phyloP scores from a whole-genome alignment of 1,140 invertebrate species.

The Euglossa dilemma region DNA sequence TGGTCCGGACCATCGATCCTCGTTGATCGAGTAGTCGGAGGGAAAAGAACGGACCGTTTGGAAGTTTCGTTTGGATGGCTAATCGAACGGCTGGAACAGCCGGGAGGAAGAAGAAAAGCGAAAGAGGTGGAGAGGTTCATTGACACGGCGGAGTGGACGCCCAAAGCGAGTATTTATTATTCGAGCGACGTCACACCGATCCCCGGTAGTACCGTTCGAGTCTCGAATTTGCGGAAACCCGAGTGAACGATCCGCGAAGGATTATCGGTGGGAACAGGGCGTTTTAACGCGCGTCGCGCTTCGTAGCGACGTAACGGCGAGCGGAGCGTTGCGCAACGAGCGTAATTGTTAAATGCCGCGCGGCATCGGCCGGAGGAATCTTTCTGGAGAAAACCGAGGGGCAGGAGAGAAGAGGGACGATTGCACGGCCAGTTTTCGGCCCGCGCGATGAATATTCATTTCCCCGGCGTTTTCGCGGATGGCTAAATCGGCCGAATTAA shows the following conservation, averaged over 20 bases:
- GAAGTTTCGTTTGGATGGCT: too few relatives aligned
- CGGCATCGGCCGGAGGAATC: not conserved
- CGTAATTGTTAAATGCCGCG: not conserved
- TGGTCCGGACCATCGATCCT: not conserved
- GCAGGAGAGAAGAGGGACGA: not conserved
- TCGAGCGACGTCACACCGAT: not conserved
- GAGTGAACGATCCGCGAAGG: not conserved
- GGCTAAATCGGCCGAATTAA: conserved; percentile 22
- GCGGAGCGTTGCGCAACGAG: not conserved
- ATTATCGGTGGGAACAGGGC: not conserved
- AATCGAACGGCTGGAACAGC: too few relatives aligned
- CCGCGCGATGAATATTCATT: conserved; percentile 12
- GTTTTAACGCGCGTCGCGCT: not conserved
- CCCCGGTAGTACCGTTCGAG: not conserved
- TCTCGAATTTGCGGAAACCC: not conserved
- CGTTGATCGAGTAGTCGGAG: not conserved
- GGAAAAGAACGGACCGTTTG: too few relatives aligned
- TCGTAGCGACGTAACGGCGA: not conserved
- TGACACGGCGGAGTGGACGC: not conserved
- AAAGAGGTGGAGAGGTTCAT: not conserved
- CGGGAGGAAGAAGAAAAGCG: too few relatives aligned
- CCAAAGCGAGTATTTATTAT: not conserved
- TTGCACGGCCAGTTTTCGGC: not conserved
- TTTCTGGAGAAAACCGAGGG: too few relatives aligned
- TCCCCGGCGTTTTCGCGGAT: not conserved